phyloP scores from a whole-genome alignment of 2,113 vertebrate genomes.

The Pelecanoides urinatrix region DNA sequence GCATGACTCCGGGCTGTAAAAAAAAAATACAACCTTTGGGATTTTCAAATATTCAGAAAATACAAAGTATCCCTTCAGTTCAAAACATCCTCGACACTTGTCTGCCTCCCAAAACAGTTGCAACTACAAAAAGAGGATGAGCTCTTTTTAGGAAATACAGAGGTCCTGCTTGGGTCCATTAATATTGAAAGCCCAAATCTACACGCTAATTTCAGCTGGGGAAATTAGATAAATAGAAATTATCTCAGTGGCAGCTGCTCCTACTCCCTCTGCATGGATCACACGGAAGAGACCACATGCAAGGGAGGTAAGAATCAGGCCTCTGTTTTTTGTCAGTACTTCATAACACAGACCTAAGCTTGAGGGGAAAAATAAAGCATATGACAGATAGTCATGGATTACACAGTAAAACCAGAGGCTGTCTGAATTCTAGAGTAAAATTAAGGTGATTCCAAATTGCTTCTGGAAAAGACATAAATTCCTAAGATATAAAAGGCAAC shows the following conservation, averaged over 20 bases:
- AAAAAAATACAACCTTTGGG: background rate
- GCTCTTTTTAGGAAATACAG: background rate
- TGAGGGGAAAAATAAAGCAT: background rate
- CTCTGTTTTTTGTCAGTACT: background rate
- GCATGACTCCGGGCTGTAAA: background rate
- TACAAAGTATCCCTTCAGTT: background rate
- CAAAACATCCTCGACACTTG: background rate
- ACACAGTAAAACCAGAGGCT: background rate
- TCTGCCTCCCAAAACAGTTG: background rate
- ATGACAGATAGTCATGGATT: background rate
- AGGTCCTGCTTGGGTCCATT: background rate
- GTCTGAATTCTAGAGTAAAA: slow-evolving; percentile 11
- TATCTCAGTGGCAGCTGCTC: background rate
- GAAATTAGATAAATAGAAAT: too few species aligned
- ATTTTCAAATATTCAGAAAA: background rate
- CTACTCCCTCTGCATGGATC: background rate
- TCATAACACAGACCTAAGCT: background rate
- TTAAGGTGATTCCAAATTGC: background rate
- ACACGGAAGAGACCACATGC: background rate
- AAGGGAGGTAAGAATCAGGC: background rate
- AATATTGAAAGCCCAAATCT: background rate
- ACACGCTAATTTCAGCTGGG: background rate
- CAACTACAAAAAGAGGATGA: background rate
- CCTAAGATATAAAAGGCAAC: background rate
- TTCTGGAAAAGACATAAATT: slow-evolving; percentile 14